Evolutionary conservation across 2,113 vertebrate genomes (phyloP).

Genomic region (Calonectris borealis): DNA sequence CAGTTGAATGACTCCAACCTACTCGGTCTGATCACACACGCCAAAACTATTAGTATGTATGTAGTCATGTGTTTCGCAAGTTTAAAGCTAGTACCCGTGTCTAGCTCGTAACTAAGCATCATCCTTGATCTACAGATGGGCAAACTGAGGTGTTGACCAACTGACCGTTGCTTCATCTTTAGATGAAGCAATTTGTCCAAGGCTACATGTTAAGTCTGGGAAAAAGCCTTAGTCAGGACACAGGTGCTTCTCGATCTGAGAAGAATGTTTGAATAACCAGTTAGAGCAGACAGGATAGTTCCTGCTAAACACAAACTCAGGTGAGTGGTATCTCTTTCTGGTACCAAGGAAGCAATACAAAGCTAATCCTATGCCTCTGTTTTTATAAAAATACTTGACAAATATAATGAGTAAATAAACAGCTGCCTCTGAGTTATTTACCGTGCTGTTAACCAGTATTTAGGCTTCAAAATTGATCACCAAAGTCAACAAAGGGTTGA

Average conservation of each 20-base stretch:
- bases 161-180: neutral
- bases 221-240: neutral
- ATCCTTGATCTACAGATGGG: neutral
- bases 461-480: conserved; percentile 54
- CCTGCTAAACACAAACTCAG: neutral
- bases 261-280: neutral
- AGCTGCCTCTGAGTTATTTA: conserved; percentile 46
- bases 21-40: neutral
- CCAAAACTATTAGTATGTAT: neutral
- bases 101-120: neutral
- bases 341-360: neutral
- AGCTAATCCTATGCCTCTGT: neutral
- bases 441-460: conserved; percentile 45
- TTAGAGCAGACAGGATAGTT: neutral
- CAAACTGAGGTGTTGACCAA: neutral
- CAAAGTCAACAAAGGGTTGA: conserved; percentile 48
- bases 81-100: neutral
- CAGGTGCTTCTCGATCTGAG: neutral
- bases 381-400: conserved; percentile 32
- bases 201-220: neutral
- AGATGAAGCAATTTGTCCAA: neutral
- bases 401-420: conserved; percentile 43
- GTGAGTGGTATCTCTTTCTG: neutral
- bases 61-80: neutral
- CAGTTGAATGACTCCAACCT: neutral